Conservation (phyloP, 2,113 vertebrate species). For the Penelope pileata region DNA sequence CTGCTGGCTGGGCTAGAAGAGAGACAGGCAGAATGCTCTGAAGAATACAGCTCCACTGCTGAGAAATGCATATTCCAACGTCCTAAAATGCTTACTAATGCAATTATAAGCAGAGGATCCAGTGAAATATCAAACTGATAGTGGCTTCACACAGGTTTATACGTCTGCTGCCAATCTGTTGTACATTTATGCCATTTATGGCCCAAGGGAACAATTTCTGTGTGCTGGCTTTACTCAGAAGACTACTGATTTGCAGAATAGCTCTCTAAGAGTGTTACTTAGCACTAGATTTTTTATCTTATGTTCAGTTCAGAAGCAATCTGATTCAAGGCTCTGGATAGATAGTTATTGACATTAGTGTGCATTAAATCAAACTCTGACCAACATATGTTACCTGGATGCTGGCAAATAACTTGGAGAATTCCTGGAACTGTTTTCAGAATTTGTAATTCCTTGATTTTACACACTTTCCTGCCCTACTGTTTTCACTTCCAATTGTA, state of each 20-base stretch:
- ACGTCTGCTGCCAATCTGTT: conserved; percentile 48
- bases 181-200: neutral
- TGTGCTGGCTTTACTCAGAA: neutral
- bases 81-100: conserved; percentile 6
- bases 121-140: neutral
- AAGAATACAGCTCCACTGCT: neutral
- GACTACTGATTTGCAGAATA: neutral
- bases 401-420: neutral
- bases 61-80: conserved; percentile 28
- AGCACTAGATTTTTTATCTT: neutral
- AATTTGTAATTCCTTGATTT: neutral
- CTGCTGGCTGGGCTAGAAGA: neutral
- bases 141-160: conserved; percentile 28
- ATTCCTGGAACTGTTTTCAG: neutral
- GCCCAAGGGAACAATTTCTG: conserved; percentile 9
- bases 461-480: neutral
- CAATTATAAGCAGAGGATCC: neutral
- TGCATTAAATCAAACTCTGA: neutral
- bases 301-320: neutral
- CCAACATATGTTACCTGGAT: neutral
- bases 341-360: neutral
- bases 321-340: neutral
- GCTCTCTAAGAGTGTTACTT: neutral
- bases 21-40: neutral
- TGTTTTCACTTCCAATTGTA: neutral